Evolutionary conservation across 2,113 vertebrate species (phyloP).

Genomic region (Pavo muticus): DNA sequence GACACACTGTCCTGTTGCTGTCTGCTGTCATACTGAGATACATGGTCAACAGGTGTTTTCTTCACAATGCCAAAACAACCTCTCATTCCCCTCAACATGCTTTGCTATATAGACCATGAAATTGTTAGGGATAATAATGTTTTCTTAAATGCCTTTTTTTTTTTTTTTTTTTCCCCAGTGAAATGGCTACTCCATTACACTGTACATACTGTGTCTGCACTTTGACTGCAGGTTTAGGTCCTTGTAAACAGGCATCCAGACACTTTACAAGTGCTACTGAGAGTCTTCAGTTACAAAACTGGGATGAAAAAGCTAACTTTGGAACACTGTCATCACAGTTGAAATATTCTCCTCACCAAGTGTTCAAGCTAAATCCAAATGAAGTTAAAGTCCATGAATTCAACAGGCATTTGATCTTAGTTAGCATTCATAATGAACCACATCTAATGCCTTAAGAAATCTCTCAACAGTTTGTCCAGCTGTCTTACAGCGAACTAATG

Average conservation of each 20-base stretch:
- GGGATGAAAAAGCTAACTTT: not conserved
- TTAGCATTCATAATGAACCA: not conserved
- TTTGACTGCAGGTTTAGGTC: not conserved
- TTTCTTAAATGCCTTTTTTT: not conserved
- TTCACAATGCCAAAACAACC: not conserved
- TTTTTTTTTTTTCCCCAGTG: not conserved
- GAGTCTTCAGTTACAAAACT: not conserved
- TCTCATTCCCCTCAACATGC: rapidly evolving
- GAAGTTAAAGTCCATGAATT: not conserved
- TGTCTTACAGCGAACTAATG: not conserved
- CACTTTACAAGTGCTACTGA: not conserved
- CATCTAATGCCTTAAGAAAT: not conserved
- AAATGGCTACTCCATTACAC: not conserved
- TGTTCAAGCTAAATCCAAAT: not conserved
- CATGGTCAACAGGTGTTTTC: not conserved
- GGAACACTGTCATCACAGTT: not conserved
- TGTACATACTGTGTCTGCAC: rapidly evolving
- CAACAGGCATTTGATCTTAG: not conserved
- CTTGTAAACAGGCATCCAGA: not conserved
- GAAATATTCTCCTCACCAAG: not conserved
- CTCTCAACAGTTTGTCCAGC: not conserved
- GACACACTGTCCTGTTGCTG: not conserved
- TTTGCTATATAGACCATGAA: not conserved
- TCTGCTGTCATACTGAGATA: not conserved
- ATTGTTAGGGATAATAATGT: rapidly evolving